A percentile compares a stretch with the other conserved stretches of the same genome.
Evolutionary conservation across 2,888 invertebrate genomes (phyloP).

Genomic region (Andrena trimmerana): DNA sequence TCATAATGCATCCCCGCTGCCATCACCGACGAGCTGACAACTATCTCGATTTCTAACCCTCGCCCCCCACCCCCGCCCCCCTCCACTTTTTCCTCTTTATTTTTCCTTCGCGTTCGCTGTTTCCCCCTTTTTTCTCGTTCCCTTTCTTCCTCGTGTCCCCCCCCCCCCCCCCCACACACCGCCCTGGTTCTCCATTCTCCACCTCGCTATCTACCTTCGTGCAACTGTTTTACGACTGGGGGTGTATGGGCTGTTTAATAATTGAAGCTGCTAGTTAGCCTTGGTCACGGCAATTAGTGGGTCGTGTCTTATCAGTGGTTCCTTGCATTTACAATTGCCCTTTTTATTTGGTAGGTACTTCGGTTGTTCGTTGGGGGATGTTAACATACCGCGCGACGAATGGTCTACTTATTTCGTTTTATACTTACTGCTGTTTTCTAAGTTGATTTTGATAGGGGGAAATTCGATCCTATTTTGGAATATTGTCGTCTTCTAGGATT

Average conservation of each 20-base stretch:
- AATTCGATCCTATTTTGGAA: too few relatives aligned
- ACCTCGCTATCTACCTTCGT: neutral
- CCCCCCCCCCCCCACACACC: neutral
- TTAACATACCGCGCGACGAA: too few relatives aligned
- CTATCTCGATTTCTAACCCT: conserved; percentile 54
- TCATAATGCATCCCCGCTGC: conserved; percentile 64
- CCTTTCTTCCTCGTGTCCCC: neutral
- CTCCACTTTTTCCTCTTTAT: neutral
- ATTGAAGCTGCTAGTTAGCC: conserved; percentile 28
- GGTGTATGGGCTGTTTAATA: neutral
- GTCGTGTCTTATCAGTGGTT: too few relatives aligned
- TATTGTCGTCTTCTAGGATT: too few relatives aligned
- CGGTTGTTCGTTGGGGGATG: too few relatives aligned
- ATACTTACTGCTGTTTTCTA: too few relatives aligned
- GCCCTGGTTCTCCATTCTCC: neutral
- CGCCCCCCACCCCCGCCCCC: neutral
- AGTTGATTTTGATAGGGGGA: too few relatives aligned
- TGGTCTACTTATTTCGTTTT: too few relatives aligned
- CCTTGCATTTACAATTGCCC: too few relatives aligned
- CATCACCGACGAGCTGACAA: conserved; percentile 54
- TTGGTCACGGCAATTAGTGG: conserved; percentile 38
- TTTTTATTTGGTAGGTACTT: too few relatives aligned
- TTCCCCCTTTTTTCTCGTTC: neutral
- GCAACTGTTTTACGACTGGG: neutral
- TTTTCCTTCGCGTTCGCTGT: neutral